phyloP scores from a whole-genome alignment of 2,888 invertebrate species.

The Scaptomyza tumidula region DNA sequence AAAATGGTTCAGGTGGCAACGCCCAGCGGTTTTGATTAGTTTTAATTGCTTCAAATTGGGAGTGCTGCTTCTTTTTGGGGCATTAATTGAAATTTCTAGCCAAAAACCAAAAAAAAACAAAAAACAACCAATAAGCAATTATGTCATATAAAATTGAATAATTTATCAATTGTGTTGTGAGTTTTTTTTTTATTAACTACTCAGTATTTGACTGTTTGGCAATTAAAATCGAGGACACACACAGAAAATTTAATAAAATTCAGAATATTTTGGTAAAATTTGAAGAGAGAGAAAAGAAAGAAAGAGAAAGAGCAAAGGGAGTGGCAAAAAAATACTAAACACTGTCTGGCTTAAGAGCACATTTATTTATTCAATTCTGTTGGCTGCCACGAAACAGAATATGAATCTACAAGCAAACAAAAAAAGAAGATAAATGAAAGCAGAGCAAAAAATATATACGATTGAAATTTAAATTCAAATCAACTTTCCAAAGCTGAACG shows the following conservation, averaged over 20 bases:
- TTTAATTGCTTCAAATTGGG: slow-evolving; percentile 55
- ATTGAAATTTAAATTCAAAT: slow-evolving; percentile 74
- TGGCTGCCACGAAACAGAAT: slow-evolving; percentile 25
- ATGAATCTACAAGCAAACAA: slow-evolving; percentile 29
- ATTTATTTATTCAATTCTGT: slow-evolving; percentile 56
- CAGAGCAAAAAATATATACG: slow-evolving; percentile 50
- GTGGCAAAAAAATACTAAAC: slow-evolving; percentile 1
- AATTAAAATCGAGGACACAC: slow-evolving; percentile 51
- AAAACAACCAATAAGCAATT: slow-evolving; percentile 21
- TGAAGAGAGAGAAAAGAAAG: too few species aligned
- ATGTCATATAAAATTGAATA: slow-evolving; percentile 46
- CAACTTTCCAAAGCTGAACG: slow-evolving; percentile 63
- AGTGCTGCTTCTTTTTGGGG: slow-evolving; percentile 16
- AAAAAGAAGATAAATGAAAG: slow-evolving; percentile 20
- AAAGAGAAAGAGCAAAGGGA: background rate
- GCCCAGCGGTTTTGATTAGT: slow-evolving; percentile 41
- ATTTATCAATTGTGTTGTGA: slow-evolving; percentile 48
- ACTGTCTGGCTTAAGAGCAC: slow-evolving; percentile 27
- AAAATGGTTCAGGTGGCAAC: slow-evolving; percentile 47
- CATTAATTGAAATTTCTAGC: slow-evolving; percentile 57
- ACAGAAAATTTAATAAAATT: slow-evolving; percentile 35
- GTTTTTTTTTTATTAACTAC: slow-evolving; percentile 37
- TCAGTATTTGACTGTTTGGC: slow-evolving; percentile 29
- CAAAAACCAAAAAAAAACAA: slow-evolving; percentile 5
- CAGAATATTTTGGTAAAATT: slow-evolving; percentile 9